A percentile compares a stretch with the other conserved stretches of the same genome.
Evolutionary conservation across 2,797 vertebrate species (phyloP).

Genomic region (Acomys russatus): DNA sequence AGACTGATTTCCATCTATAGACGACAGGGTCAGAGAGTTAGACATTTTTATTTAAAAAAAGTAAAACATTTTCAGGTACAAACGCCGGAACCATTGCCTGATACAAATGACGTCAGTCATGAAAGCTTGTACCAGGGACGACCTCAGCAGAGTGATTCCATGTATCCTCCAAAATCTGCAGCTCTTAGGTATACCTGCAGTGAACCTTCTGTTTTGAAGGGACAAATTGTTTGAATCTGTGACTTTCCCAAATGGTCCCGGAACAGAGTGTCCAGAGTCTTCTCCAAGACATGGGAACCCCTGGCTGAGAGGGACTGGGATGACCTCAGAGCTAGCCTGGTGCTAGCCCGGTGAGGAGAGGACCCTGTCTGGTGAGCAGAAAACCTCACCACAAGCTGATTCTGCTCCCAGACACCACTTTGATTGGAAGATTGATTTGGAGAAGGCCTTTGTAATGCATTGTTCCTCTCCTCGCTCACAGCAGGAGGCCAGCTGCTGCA

Average conservation of each 20-base stretch:
- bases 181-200: background rate
- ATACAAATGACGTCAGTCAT: background rate
- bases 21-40: background rate
- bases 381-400: background rate
- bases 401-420: constrained; percentile 64
- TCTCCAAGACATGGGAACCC: background rate
- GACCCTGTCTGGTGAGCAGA: background rate
- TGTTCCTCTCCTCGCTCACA: constrained; percentile 71
- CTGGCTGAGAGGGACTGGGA: background rate
- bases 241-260: constrained; percentile 53
- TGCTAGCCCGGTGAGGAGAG: background rate
- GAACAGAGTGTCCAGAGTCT: background rate
- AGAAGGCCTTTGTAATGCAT: constrained; percentile 84
- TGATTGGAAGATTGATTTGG: constrained; percentile 83
- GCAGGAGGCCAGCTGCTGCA: constrained; percentile 69
- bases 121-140: background rate
- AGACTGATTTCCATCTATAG: background rate
- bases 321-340: background rate
- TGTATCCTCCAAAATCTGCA: background rate
- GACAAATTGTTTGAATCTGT: background rate
- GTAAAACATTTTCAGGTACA: background rate
- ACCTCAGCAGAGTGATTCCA: background rate
- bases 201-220: background rate
- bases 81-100: background rate
- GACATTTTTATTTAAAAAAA: background rate